Percentiles rank a stretch among this genome's conserved stretches.
Conservation (phyloP, 1,140 invertebrate genomes). For the Bemisia tabaci region DNA sequence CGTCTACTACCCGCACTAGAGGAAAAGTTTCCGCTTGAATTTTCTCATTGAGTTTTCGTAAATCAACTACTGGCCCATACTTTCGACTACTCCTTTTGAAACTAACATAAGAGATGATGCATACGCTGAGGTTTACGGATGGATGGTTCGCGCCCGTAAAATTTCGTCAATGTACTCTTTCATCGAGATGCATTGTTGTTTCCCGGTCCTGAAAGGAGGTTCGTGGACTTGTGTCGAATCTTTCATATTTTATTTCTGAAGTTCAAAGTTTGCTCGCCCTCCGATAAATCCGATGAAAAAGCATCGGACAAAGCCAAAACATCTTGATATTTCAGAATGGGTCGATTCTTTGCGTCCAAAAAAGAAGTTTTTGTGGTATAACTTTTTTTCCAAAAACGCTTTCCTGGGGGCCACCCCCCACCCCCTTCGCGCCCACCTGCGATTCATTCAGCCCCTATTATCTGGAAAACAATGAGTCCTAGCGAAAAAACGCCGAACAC, state of each 20-base stretch:
- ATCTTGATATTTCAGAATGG: no score
- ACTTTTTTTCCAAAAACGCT: no score
- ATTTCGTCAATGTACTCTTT: neutral
- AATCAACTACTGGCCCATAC: neutral
- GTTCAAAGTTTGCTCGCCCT: neutral
- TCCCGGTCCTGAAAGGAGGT: neutral
- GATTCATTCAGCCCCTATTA: no score
- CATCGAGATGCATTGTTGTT: neutral
- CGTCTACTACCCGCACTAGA: neutral
- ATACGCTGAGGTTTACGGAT: neutral
- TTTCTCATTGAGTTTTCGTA: neutral
- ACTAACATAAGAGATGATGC: neutral
- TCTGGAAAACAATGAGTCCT: no score
- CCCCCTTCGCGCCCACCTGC: no score
- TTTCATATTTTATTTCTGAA: neutral
- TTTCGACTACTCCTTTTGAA: neutral
- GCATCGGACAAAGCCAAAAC: no score
- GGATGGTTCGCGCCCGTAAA: neutral
- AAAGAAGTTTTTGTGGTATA: no score
- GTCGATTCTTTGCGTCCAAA: no score
- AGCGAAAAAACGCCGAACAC: no score
- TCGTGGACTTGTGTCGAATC: neutral
- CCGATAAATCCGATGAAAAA: neutral
- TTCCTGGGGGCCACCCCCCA: no score
- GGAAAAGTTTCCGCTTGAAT: neutral